Evolutionary conservation across 2,888 invertebrate species (phyloP).

Genomic region (Disparrhopalites patrizii): DNA sequence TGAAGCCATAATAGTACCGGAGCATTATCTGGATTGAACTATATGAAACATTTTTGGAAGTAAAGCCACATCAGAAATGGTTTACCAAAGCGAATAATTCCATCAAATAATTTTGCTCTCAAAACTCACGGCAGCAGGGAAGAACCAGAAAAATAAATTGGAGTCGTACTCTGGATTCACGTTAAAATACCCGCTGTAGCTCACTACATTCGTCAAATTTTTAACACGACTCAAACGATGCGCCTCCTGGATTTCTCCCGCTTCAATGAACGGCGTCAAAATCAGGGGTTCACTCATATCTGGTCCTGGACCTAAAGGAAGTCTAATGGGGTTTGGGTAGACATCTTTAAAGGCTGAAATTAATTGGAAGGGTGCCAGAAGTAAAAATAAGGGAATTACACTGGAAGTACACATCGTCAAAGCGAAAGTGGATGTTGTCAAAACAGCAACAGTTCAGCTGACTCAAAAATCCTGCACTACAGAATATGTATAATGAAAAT

Average conservation of each 20-base stretch:
- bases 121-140: conserved; percentile 43
- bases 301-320: conserved; percentile 18
- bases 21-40: conserved; percentile 49
- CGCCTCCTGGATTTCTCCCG: conserved; percentile 66
- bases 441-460: no score
- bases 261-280: conserved; percentile 69
- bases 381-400: no score
- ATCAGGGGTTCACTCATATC: conserved; percentile 63
- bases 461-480: no score
- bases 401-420: no score
- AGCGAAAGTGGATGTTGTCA: no score
- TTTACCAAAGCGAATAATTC: no score
- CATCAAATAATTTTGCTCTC: not conserved
- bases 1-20: conserved; percentile 58
- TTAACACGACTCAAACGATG: conserved; percentile 46
- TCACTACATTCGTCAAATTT: conserved; percentile 43
- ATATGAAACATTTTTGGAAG: no score
- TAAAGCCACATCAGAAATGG: no score
- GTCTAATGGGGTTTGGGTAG: conserved; percentile 33
- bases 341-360: conserved; percentile 28
- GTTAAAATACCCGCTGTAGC: conserved; percentile 45
- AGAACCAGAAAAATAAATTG: conserved; percentile 47
- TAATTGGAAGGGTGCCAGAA: no score
- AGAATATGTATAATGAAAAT: no score
- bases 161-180: conserved; percentile 44